phyloP scores from a whole-genome alignment of 2,113 vertebrate species.

The Lanius collurio region DNA sequence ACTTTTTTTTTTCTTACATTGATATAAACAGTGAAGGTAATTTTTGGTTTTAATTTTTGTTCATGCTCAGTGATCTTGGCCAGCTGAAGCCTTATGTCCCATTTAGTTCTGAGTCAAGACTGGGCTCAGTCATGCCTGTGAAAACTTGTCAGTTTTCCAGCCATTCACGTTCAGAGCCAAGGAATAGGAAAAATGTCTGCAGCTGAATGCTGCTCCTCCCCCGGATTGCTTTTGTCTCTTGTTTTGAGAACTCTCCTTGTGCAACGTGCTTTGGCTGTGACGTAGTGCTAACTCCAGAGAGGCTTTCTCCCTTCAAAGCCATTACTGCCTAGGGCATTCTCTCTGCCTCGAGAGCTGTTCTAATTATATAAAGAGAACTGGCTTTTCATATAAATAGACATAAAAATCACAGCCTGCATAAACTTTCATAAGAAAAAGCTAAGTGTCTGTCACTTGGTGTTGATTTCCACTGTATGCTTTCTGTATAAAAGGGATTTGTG shows the following conservation, averaged over 20 bases:
- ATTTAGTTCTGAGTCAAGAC: slow-evolving; percentile 35
- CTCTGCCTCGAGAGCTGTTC: slow-evolving; percentile 40
- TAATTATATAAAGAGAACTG: slow-evolving; percentile 36
- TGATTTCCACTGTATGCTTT: not conserved
- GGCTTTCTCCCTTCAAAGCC: slow-evolving; percentile 25
- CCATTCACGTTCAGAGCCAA: slow-evolving; percentile 20
- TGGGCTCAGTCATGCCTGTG: slow-evolving; percentile 34
- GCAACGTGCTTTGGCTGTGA: not conserved
- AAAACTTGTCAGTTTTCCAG: slow-evolving; percentile 46
- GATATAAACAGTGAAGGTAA: not conserved
- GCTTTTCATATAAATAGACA: slow-evolving; percentile 38
- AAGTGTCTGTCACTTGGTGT: slow-evolving; percentile 11
- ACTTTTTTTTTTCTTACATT: not conserved
- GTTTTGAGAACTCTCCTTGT: slow-evolving; percentile 1
- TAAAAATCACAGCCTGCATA: slow-evolving; percentile 20
- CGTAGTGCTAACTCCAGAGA: not conserved
- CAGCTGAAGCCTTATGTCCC: not conserved
- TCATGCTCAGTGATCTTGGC: not conserved
- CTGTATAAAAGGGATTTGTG: not conserved
- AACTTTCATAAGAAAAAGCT: not conserved
- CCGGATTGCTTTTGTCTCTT: slow-evolving; percentile 9
- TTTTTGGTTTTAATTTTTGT: slow-evolving; percentile 11
- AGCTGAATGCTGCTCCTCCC: not conserved
- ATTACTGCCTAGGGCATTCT: slow-evolving; percentile 45
- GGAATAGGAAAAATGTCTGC: not conserved